A percentile compares a stretch with the other conserved stretches of the same genome.
Conservation (phyloP, 2,888 invertebrate species). For the Limnephilus rhombicus region DNA sequence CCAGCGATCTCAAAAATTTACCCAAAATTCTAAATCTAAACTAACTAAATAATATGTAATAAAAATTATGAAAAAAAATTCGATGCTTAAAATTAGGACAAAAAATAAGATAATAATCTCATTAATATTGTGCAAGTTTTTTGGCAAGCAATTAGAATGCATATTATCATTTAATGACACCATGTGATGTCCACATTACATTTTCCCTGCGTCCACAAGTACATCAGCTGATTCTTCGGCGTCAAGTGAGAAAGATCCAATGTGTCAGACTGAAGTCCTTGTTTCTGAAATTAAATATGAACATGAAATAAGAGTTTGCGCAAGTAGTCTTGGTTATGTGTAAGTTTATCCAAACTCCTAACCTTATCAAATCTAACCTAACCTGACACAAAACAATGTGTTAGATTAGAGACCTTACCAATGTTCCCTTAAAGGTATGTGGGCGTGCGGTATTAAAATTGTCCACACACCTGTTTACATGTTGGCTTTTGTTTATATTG, state of each 20-base stretch:
- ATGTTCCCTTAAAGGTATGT: too few relatives aligned
- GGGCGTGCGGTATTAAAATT: too few relatives aligned
- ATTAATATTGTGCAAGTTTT: not conserved
- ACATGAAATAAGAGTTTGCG: not conserved
- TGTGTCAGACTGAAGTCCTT: slow-evolving; percentile 69
- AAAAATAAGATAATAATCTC: not conserved
- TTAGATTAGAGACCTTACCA: not conserved
- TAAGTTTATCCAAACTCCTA: not conserved
- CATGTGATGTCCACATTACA: slow-evolving; percentile 88
- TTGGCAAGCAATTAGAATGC: not conserved
- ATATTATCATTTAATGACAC: slow-evolving; percentile 77
- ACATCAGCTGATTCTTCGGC: slow-evolving; percentile 84
- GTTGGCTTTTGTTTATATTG: too few relatives aligned
- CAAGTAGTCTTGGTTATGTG: not conserved
- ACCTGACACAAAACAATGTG: not conserved
- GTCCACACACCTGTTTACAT: too few relatives aligned
- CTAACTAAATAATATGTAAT: not conserved
- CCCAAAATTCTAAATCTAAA: too few relatives aligned
- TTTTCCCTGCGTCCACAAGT: slow-evolving; percentile 93
- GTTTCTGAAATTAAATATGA: slow-evolving; percentile 45
- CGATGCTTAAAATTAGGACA: not conserved
- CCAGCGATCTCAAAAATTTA: too few relatives aligned
- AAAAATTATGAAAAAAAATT: not conserved
- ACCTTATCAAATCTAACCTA: too few relatives aligned
- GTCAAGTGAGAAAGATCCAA: slow-evolving; percentile 78